phyloP scores from a whole-genome alignment of 2,113 vertebrate species.

The Otis tarda region DNA sequence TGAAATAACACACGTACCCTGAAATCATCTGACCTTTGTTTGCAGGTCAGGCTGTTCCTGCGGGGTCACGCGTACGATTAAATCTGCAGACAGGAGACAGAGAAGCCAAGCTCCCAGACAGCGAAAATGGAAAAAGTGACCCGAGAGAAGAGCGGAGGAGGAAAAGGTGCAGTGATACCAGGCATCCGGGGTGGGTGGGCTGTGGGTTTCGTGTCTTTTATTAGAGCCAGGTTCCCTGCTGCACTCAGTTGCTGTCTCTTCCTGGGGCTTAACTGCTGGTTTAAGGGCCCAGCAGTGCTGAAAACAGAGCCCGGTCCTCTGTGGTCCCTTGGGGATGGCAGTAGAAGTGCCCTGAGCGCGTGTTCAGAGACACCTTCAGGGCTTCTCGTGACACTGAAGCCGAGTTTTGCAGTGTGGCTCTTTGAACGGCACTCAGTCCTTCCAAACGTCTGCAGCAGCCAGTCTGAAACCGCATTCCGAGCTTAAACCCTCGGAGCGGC shows the following conservation, averaged over 20 bases:
- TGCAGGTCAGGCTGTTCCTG: constrained; percentile 87
- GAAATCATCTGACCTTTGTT: not conserved
- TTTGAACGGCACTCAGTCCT: not conserved
- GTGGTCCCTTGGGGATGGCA: rapidly evolving
- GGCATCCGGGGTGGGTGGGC: not conserved
- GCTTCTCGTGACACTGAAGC: not conserved
- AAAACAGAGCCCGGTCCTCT: not conserved
- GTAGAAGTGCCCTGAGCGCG: not conserved
- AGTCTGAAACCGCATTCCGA: not conserved
- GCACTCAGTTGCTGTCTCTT: not conserved
- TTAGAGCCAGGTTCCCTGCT: not conserved
- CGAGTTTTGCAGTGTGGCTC: not conserved
- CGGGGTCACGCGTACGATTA: constrained; percentile 87
- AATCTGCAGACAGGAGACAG: constrained; percentile 91
- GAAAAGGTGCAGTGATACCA: constrained; percentile 73
- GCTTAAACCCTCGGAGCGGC: not conserved
- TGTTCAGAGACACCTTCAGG: not conserved
- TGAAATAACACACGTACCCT: not conserved
- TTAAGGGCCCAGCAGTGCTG: not conserved
- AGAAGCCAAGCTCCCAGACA: constrained; percentile 79
- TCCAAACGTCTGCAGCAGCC: not conserved
- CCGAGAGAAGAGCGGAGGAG: constrained; percentile 70
- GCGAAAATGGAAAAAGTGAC: constrained; percentile 64
- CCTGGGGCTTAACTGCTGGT: not conserved
- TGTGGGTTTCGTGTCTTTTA: not conserved